These are phyloP conservation scores for Maccullochella peelii DNA, from an alignment of 2,113 vertebrate genomes.

Conservation along the genomic window DNA sequence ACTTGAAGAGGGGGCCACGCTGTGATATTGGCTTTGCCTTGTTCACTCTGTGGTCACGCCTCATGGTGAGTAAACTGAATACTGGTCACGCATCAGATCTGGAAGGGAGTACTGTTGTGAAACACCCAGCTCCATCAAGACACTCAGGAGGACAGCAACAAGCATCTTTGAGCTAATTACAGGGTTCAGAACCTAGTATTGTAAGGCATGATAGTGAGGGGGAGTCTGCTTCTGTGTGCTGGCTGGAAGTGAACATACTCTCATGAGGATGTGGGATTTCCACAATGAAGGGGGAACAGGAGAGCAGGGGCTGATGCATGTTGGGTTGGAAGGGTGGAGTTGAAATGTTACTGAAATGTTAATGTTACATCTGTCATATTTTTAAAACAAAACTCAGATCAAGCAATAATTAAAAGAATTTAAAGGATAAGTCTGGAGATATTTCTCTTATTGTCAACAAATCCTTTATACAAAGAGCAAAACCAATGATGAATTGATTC, in stretches of 20 bases:
- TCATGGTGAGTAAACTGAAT: slow-evolving; percentile 17
- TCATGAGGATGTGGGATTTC: slow-evolving; percentile 19
- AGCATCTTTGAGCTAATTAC: slow-evolving; percentile 51
- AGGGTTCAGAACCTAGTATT: slow-evolving; percentile 45
- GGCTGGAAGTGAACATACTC: slow-evolving; percentile 30
- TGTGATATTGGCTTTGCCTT: slow-evolving; percentile 15
- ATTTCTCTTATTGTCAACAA: neutral
- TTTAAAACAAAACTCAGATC: neutral
- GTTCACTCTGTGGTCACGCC: slow-evolving; percentile 30
- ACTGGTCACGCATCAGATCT: slow-evolving; percentile 58
- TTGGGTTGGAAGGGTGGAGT: neutral
- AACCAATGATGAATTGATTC: neutral
- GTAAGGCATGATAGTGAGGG: slow-evolving; percentile 33
- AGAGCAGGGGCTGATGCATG: neutral
- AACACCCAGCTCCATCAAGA: slow-evolving; percentile 5
- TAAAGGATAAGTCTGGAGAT: neutral
- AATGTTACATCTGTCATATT: neutral
- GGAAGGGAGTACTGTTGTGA: slow-evolving; percentile 50
- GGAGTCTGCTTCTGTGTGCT: slow-evolving; percentile 31
- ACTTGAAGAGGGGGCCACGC: slow-evolving; percentile 3
- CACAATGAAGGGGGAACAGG: neutral
- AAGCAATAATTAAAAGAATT: neutral
- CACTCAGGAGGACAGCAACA: slow-evolving; percentile 25
- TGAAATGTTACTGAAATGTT: too few species aligned
- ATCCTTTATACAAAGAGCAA: neutral